Conservation (phyloP, 35 echinoderm and acorn worm species). For the Heliocidaris tuberculata region DNA sequence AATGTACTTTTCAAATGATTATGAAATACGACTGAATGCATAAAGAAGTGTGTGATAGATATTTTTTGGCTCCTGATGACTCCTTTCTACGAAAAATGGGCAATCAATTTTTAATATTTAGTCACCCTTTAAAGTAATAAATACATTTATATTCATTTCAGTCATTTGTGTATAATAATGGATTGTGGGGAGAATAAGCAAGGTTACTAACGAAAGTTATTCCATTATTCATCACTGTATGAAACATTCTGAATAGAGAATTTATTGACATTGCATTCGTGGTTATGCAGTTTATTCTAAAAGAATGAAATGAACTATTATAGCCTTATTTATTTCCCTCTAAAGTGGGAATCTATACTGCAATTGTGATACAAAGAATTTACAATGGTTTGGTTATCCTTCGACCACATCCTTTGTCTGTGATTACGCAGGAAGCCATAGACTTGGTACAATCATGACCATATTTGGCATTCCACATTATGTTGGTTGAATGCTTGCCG, state of each 20-base stretch:
- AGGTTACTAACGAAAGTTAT: background rate
- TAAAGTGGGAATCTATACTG: background rate
- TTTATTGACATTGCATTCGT: background rate
- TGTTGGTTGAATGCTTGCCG: background rate
- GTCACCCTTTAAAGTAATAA: no score
- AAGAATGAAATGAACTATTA: background rate
- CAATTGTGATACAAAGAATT: background rate
- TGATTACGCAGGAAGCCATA: background rate
- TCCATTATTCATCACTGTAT: background rate
- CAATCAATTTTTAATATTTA: no score
- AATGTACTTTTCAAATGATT: no score
- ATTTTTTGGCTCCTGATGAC: no score
- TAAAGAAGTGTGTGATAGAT: no score
- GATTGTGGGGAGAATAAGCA: background rate
- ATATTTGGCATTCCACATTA: slow-evolving; percentile 33
- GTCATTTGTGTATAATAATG: background rate
- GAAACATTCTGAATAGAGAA: background rate
- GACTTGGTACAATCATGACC: background rate
- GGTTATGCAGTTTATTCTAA: background rate
- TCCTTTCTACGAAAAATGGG: no score
- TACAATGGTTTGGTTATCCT: background rate
- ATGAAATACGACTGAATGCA: no score
- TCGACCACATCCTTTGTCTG: slow-evolving; percentile 27
- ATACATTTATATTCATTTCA: no score
- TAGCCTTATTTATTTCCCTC: background rate